These are phyloP conservation scores for Trichonephila clavata DNA, from an alignment of 1,140 invertebrate genomes.

Conservation along the genomic window DNA sequence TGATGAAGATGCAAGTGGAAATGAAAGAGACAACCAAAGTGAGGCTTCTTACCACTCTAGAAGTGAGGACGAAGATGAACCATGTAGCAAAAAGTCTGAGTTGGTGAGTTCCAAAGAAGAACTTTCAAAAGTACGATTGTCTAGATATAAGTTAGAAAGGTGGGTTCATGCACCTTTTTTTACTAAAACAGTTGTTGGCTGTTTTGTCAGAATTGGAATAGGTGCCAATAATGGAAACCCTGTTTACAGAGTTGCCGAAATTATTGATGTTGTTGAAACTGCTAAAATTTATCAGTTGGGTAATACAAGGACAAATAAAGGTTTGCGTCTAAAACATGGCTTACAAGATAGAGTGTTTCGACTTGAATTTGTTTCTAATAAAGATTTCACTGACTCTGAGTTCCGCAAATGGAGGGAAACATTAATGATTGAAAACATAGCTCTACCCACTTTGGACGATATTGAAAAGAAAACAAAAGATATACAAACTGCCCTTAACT, in stretches of 20 bases:
- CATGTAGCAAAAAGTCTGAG: slow-evolving; percentile 61
- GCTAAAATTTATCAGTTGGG: slow-evolving; percentile 96
- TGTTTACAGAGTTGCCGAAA: slow-evolving; percentile 96
- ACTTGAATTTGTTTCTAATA: slow-evolving; percentile 98
- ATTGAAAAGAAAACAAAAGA: slow-evolving; percentile 93
- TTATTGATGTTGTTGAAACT: slow-evolving; percentile 96
- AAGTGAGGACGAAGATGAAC: slow-evolving; percentile 78
- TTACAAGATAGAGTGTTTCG: slow-evolving; percentile 95
- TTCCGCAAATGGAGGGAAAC: slow-evolving; percentile 96
- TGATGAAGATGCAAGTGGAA: slow-evolving; percentile 83
- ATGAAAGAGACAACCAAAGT: slow-evolving; percentile 78
- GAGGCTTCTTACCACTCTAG: slow-evolving; percentile 76
- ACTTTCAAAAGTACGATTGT: slow-evolving; percentile 92
- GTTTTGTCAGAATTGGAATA: slow-evolving; percentile 97
- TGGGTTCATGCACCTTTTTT: slow-evolving; percentile 99
- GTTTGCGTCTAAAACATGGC: slow-evolving; percentile 88
- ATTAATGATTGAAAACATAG: slow-evolving; percentile 88
- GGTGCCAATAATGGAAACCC: slow-evolving; percentile 93
- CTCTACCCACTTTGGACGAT: slow-evolving; percentile 91
- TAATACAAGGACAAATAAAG: slow-evolving; percentile 95
- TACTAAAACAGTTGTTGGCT: slow-evolving; percentile 92
- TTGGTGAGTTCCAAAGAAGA: slow-evolving; percentile 90
- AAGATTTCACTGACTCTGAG: slow-evolving; percentile 95
- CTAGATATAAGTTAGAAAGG: slow-evolving; percentile 94
- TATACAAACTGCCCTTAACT: slow-evolving; percentile 93